Percentiles rank a stretch among this genome's conserved stretches.
These are phyloP conservation scores for Erannis defoliaria DNA, from an alignment of 2,888 invertebrate species.

Conservation along the genomic window DNA sequence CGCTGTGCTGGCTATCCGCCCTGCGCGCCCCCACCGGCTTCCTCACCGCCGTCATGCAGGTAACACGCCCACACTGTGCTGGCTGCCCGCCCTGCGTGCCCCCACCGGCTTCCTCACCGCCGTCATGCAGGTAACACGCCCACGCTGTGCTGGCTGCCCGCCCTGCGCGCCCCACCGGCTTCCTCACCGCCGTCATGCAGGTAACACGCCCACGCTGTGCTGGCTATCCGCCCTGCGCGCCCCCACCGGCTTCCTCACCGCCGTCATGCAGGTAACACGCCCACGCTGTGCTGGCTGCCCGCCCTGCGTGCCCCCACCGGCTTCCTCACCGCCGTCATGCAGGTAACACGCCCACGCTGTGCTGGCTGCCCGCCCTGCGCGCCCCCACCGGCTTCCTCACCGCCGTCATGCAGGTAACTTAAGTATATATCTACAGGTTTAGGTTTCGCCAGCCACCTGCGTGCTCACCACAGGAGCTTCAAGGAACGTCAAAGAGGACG, in stretches of 20 bases:
- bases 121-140: too few species aligned
- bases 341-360: constrained; percentile 92
- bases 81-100: constrained; percentile 95
- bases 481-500: too few species aligned
- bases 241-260: constrained; percentile 96
- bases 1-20: constrained; percentile 95
- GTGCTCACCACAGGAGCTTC: too few species aligned
- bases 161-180: constrained; percentile 96
- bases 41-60: constrained; percentile 95
- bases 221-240: constrained; percentile 96
- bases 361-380: constrained; percentile 96
- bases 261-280: too few species aligned
- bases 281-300: constrained; percentile 94
- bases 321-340: constrained; percentile 95
- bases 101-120: constrained; percentile 96
- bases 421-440: too few species aligned
- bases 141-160: constrained; percentile 94
- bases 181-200: constrained; percentile 96
- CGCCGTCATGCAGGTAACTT: constrained; percentile 84
- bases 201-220: constrained; percentile 93
- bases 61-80: constrained; percentile 94
- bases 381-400: constrained; percentile 96
- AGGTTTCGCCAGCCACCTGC: neutral
- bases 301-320: constrained; percentile 96
- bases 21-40: constrained; percentile 96